Percentiles rank a stretch among this genome's conserved stretches.
Evolutionary conservation across 2,888 invertebrate genomes (phyloP).

Genomic region (Tribolium freemani): DNA sequence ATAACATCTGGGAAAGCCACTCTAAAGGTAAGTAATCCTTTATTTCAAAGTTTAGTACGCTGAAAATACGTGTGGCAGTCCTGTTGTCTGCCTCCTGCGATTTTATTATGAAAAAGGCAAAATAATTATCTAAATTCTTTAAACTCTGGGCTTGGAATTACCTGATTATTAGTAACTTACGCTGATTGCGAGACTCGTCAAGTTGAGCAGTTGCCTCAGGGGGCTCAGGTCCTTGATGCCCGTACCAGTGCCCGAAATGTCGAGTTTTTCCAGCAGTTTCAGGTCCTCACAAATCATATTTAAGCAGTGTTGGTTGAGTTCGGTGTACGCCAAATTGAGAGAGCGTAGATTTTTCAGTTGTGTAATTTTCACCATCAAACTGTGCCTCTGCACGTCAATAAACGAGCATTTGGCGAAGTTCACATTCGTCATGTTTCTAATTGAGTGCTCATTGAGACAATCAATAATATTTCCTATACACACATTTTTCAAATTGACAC

Average conservation of each 20-base stretch:
- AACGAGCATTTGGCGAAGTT: constrained; percentile 76
- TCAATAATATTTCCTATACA: constrained; percentile 69
- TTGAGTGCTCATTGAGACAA: constrained; percentile 77
- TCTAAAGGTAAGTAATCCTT: too few species aligned
- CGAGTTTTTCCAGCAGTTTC: constrained; percentile 73
- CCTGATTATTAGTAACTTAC: constrained; percentile 56
- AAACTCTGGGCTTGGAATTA: too few species aligned
- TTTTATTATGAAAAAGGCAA: too few species aligned
- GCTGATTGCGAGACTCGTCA: constrained; percentile 73
- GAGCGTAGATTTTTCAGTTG: constrained; percentile 73
- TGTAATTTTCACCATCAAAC: constrained; percentile 71
- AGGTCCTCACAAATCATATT: constrained; percentile 78
- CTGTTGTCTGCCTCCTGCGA: too few species aligned
- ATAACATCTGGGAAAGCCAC: too few species aligned
- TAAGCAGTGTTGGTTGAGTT: constrained; percentile 76
- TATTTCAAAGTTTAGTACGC: too few species aligned
- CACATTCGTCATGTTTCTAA: constrained; percentile 73
- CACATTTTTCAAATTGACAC: constrained; percentile 73
- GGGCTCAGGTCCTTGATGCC: constrained; percentile 75
- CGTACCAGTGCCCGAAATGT: constrained; percentile 74
- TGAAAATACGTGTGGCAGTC: too few species aligned
- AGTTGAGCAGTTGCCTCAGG: constrained; percentile 71
- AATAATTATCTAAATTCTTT: too few species aligned
- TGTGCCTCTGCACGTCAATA: constrained; percentile 70
- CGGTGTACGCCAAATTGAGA: constrained; percentile 78